Evolutionary conservation across 2,888 invertebrate species (phyloP).

Genomic region (Palloptera scutellata): DNA sequence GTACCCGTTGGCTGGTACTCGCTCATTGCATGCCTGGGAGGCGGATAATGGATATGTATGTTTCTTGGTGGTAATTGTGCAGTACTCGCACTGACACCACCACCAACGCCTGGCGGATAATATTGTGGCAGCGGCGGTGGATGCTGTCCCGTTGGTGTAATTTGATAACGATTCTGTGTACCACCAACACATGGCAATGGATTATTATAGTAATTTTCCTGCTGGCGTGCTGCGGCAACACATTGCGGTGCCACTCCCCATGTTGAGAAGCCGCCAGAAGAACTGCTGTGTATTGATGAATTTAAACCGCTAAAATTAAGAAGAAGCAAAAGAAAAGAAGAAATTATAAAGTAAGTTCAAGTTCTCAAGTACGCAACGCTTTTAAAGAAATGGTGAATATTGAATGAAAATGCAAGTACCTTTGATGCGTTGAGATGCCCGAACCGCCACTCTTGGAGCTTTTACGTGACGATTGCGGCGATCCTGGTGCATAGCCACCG

Average conservation of each 20-base stretch:
- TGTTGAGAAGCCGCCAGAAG: constrained; percentile 64
- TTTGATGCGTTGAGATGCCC: constrained; percentile 63
- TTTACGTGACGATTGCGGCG: constrained; percentile 62
- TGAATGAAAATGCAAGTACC: constrained; percentile 46
- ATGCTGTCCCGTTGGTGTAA: constrained; percentile 63
- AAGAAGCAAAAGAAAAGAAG: background rate
- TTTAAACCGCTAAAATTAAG: constrained; percentile 55
- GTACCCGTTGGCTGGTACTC: constrained; percentile 62
- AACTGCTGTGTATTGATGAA: constrained; percentile 63
- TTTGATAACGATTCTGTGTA: constrained; percentile 62
- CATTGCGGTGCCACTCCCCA: constrained; percentile 63
- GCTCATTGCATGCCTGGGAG: constrained; percentile 61
- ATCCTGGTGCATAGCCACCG: constrained; percentile 58
- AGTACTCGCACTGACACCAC: constrained; percentile 35
- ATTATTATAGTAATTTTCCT: constrained; percentile 63
- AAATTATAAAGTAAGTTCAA: constrained; percentile 2
- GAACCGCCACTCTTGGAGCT: constrained; percentile 64
- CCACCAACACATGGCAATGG: constrained; percentile 56
- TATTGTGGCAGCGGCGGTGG: constrained; percentile 62
- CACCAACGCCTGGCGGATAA: constrained; percentile 49
- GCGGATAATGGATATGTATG: constrained; percentile 63
- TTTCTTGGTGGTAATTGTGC: constrained; percentile 54
- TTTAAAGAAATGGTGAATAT: constrained; percentile 17
- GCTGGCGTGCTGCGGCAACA: constrained; percentile 48
- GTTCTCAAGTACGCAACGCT: no score